Evolutionary conservation across 2,113 vertebrate species (phyloP), one percentile per base, ranked within the genome.

Genomic region (Camelus bactrianus): DNA sequence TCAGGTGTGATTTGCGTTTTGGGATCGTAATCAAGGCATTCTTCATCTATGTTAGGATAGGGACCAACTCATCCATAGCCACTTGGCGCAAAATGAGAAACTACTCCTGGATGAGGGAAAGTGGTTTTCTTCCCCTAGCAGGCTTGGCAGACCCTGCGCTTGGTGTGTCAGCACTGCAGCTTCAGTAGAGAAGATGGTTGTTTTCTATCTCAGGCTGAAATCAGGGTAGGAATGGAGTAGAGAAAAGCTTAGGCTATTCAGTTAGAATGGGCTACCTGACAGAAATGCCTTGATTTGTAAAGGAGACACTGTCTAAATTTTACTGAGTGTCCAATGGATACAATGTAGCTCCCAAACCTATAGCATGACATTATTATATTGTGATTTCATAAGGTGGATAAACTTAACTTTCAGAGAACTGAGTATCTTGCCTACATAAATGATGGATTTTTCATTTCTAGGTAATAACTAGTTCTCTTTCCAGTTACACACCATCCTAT

Each of bases 61-160:
- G 8, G 54, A 75, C 73, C 24, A 72, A 67, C 14, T 58, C 38
- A 67, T 91, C 93, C 76, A 93, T 35, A 76, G 13, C 1, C 13
- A n/a, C 90, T 92, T 69, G 60, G 35, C 46, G 92, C 76, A 86
- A 77, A 95, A 93, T 32, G 92, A 42, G 16, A 93, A 97, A 60
- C 4, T 77, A 19, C 52, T 75, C 46, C 69, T 83, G 67, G 28
- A n/a, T 86, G 16, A 94, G 17, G 84, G 35, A 11, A 77, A 73
- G 32, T 54, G 6, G n/a, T 52, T 38, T 52, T 69, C 35, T 60
- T 70, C 6, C 52, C 11, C 52, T 70, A 58, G 10, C 16, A 65
- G 32, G 22, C 52, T 87, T 64, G 7, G 3, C 42, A 11, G 8
- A 77, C 1, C 65, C 8, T 81, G 24, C 16, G 38, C 38, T 42